Conservation (phyloP, 2,888 invertebrate species). For the Apodemia hepburni region DNA sequence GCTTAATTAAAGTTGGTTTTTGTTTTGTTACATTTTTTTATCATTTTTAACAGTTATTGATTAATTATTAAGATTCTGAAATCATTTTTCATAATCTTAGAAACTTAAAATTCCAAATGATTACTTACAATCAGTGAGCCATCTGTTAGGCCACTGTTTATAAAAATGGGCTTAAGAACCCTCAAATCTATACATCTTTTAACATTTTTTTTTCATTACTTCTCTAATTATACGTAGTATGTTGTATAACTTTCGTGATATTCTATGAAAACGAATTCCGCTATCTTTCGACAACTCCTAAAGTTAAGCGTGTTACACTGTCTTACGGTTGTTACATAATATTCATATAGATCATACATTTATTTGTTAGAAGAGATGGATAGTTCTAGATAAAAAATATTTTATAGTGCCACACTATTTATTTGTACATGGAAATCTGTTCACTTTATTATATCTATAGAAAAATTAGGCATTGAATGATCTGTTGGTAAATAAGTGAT, state of each 20-base stretch:
- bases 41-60: no score
- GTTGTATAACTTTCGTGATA: background rate
- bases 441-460: conserved; percentile 41
- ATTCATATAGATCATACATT: conserved; percentile 34
- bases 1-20: no score
- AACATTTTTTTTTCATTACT: no score
- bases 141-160: no score
- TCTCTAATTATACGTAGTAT: no score
- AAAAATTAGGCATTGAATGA: conserved; percentile 47
- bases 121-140: no score
- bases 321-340: conserved; percentile 32
- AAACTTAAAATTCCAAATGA: no score
- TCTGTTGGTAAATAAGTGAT: conserved; percentile 52
- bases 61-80: no score
- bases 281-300: conserved; percentile 15
- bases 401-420: conserved; percentile 58
- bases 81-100: no score
- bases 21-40: no score
- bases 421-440: conserved; percentile 56
- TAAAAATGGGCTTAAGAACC: no score
- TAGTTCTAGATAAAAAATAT: conserved; percentile 43
- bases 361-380: conserved; percentile 39
- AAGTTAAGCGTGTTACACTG: conserved; percentile 25
- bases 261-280: conserved; percentile 23
- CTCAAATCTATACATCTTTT: no score